Conservation (phyloP, 2,797 vertebrate genomes). For the Helarctos malayanus region DNA sequence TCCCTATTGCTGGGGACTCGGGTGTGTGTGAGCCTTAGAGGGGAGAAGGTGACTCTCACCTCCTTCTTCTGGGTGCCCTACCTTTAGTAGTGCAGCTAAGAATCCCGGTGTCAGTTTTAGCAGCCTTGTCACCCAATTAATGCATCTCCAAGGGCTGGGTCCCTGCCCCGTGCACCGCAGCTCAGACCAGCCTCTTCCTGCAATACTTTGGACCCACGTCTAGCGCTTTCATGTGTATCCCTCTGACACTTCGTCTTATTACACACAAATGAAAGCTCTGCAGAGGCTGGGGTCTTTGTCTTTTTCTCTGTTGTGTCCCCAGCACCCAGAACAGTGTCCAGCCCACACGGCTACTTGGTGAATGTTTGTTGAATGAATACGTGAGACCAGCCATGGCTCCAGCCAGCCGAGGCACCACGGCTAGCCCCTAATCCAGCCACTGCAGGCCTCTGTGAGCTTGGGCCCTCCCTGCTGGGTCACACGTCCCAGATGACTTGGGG, state of each 20-base stretch:
- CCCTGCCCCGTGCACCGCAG: rapidly evolving
- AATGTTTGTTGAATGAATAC: not conserved
- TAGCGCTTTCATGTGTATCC: rapidly evolving
- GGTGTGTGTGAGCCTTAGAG: not conserved
- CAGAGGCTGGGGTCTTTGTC: not conserved
- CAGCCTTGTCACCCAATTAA: not conserved
- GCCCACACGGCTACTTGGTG: rapidly evolving
- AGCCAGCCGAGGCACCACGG: not conserved
- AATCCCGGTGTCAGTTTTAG: not conserved
- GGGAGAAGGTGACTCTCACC: not conserved
- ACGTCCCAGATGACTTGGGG: not conserved
- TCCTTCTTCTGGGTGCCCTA: not conserved
- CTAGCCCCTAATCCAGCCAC: not conserved
- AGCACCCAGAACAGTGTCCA: not conserved
- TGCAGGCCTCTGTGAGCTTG: not conserved
- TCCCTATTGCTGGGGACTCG: not conserved
- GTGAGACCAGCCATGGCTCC: not conserved
- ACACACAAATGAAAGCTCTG: not conserved
- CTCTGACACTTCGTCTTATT: not conserved
- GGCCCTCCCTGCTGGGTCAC: not conserved
- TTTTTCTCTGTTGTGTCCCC: not conserved
- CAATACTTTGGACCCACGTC: not conserved
- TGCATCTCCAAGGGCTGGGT: not conserved
- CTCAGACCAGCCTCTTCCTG: not conserved
- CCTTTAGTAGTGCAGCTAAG: not conserved